phyloP scores from a whole-genome alignment of 2,797 vertebrate species.

The Manis crassicaudata region DNA sequence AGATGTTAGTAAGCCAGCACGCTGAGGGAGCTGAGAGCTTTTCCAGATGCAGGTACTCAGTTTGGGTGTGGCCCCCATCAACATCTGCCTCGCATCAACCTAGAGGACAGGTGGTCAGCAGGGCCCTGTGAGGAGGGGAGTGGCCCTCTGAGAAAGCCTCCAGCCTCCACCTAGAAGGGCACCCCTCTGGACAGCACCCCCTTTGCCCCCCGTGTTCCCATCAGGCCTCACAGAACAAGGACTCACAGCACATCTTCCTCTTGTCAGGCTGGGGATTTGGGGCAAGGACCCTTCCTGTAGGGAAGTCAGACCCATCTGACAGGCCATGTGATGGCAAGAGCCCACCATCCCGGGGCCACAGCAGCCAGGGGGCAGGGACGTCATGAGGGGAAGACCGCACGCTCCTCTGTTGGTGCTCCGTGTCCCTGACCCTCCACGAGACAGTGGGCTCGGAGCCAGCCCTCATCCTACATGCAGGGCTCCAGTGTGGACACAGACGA shows the following conservation, averaged over 20 bases:
- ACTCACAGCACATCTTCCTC: neutral
- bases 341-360: neutral
- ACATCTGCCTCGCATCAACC: neutral
- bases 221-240: neutral
- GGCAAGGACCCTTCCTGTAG: neutral
- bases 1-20: neutral
- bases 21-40: neutral
- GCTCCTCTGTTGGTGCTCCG: neutral
- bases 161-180: too few relatives aligned
- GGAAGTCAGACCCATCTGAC: neutral
- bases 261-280: neutral
- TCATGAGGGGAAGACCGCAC: too few relatives aligned
- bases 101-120: neutral
- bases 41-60: neutral
- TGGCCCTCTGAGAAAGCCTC: neutral
- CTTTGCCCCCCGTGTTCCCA: neutral
- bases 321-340: too few relatives aligned
- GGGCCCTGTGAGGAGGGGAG: neutral
- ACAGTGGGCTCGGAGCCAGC: neutral
- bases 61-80: neutral
- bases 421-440: neutral
- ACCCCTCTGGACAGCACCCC: neutral
- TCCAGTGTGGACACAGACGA: fast-evolving
- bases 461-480: neutral
- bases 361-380: neutral